Base-by-base conservation (phyloP, 37 sponge, comb jelly and placozoan species). In the Geodia barretti region DNA sequence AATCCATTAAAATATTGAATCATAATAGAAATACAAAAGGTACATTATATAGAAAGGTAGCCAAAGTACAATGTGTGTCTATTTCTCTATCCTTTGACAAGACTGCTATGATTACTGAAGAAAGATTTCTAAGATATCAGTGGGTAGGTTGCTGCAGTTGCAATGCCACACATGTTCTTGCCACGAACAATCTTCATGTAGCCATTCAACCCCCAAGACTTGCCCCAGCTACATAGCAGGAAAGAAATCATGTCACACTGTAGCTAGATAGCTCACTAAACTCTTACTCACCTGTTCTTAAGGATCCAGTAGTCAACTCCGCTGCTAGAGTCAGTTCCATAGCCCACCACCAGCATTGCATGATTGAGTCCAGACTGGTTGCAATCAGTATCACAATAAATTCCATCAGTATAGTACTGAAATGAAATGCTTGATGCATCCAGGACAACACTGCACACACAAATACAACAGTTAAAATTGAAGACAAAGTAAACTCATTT, bases 311-410 rank as follows among this genome's bases (percentile, higher is more conserved):
- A 89, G 66, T 79, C 90, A 28, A 39, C 47, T 23, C 68, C 76
- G 28, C 61, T 54, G 23, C 2, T 21, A 20, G 9, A 4, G 14
- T 47, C 54, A 9, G 75, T 73, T 17, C 90, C 90, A 74, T 87
- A 92, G 11, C 93, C 93, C 25, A 87, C 88, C n/a, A 76, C 85
- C 62, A 92, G 86, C 19, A 92, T 88, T 33, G 88, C 93, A 79
- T 92, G 93, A 65, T 92, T 81, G 26, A 92, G 79, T 25, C 76
- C 40, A 31, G 70, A 39, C 17, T 75, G 77, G 72, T 88, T 92
- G 73, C 93, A 92, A 33, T 17, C 67, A 9, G 60, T 64, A 7
- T 84, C 85, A 42, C 74, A 61, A 41, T 80, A 87, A 65, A 92
- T 85, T 36, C 93, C 93, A 11, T 69, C 70, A 5, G 36, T 62